A percentile compares a stretch with the other conserved stretches of the same genome.
These are phyloP conservation scores for Lagopus muta DNA, from an alignment of 2,113 vertebrate species.

Conservation along the genomic window DNA sequence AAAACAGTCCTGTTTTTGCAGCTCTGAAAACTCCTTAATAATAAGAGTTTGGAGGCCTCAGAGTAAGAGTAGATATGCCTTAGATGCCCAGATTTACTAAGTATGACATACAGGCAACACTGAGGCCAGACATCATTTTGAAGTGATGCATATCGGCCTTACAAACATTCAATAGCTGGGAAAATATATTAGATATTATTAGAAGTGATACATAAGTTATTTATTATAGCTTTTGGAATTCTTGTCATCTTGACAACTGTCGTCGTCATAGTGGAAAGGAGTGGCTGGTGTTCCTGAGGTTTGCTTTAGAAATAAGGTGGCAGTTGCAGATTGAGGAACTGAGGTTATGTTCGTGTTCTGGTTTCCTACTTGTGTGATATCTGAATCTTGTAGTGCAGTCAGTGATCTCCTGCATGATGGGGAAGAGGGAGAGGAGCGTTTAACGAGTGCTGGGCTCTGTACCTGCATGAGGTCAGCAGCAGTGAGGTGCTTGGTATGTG, in stretches of 20 bases:
- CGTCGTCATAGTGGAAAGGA: neutral
- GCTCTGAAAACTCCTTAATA: neutral
- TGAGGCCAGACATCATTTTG: neutral
- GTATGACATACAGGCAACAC: fast-evolving
- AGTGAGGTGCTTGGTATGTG: neutral
- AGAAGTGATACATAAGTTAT: neutral
- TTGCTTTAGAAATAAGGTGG: neutral
- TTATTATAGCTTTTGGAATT: neutral
- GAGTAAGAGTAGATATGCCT: neutral
- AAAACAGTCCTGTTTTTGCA: neutral
- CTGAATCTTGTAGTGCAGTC: neutral
- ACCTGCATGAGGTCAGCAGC: neutral
- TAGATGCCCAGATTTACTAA: neutral
- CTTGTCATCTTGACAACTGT: neutral
- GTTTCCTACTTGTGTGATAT: neutral
- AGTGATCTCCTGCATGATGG: neutral
- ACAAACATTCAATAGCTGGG: neutral
- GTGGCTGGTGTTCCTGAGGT: neutral
- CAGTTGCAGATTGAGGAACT: neutral
- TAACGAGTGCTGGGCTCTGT: neutral
- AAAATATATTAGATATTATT: neutral
- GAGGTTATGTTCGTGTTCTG: neutral
- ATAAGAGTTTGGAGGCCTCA: neutral
- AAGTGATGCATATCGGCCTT: neutral
- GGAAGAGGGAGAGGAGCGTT: neutral